These are phyloP conservation scores for Baccha elongata DNA, from an alignment of 2,888 invertebrate genomes.

Conservation along the genomic window DNA sequence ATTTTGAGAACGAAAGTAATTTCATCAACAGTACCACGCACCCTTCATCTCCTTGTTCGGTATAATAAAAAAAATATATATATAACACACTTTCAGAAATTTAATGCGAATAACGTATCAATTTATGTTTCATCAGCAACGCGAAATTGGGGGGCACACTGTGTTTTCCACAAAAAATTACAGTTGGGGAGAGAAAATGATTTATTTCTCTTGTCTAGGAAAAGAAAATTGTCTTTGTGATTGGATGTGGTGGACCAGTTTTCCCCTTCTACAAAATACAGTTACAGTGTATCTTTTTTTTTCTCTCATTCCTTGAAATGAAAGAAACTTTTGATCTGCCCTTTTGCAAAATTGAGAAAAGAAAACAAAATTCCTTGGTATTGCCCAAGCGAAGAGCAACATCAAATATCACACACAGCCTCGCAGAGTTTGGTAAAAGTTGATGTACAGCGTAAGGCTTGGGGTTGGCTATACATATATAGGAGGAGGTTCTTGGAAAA, in stretches of 20 bases:
- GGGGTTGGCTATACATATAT: no score
- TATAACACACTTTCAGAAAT: conserved; percentile 59
- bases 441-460: conserved; percentile 2
- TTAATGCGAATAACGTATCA: conserved; percentile 72
- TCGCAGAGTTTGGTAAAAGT: conserved; percentile 47
- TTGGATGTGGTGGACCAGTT: conserved; percentile 10
- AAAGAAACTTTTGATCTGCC: conserved; percentile 67
- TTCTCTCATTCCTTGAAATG: conserved; percentile 26
- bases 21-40: conserved; percentile 13
- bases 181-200: conserved; percentile 43
- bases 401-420: conserved; percentile 54
- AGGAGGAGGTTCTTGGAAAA: conserved; percentile 27
- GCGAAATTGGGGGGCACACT: not conserved
- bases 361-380: conserved; percentile 38
- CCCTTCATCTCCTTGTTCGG: not conserved
- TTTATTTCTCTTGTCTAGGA: conserved; percentile 62
- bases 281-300: conserved; percentile 27
- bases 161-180: conserved; percentile 2
- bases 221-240: conserved; percentile 40
- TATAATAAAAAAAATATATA: conserved; percentile 32
- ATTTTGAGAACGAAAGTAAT: conserved; percentile 69
- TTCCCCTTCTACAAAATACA: conserved; percentile 20
- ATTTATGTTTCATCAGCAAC: conserved; percentile 53
- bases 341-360: conserved; percentile 25
- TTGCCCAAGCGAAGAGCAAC: conserved; percentile 30